These are phyloP conservation scores for Cantharis rufa DNA, from an alignment of 2,888 invertebrate species.

Conservation along the genomic window DNA sequence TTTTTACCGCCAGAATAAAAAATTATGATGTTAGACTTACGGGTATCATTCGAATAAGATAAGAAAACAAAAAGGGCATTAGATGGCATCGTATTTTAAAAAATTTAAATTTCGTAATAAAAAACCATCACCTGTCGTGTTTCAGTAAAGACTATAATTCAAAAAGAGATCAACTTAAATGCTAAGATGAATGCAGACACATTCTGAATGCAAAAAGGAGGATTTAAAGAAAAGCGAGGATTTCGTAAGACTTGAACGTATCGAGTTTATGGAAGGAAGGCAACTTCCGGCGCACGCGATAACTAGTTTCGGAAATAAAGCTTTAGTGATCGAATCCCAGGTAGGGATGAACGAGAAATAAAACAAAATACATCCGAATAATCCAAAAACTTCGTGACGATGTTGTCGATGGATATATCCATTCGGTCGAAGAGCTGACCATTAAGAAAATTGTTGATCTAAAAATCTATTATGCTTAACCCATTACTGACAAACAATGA, in stretches of 20 bases:
- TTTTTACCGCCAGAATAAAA: neutral
- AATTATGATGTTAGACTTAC: neutral
- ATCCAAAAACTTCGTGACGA: neutral
- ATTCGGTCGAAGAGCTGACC: neutral
- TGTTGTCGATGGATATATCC: neutral
- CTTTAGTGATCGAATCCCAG: slow-evolving; percentile 33
- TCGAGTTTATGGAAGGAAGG: slow-evolving; percentile 49
- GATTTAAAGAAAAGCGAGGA: slow-evolving; percentile 51
- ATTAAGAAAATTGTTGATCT: neutral
- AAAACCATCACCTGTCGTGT: slow-evolving; percentile 16
- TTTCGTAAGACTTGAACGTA: slow-evolving; percentile 52
- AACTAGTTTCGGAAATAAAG: slow-evolving; percentile 40
- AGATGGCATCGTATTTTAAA: neutral
- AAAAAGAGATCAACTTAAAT: slow-evolving; percentile 38
- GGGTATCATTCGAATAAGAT: neutral
- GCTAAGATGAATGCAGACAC: slow-evolving; percentile 46
- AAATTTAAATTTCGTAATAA: slow-evolving; percentile 2
- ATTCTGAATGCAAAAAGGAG: slow-evolving; percentile 52
- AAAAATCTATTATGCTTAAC: slow-evolving; percentile 23
- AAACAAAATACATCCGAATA: slow-evolving; percentile 10
- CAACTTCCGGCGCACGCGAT: slow-evolving; percentile 51
- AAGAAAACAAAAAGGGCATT: neutral
- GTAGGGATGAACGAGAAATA: slow-evolving; percentile 22
- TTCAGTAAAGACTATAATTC: slow-evolving; percentile 23
- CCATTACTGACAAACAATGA: slow-evolving; percentile 37